Evolutionary conservation across 1,140 invertebrate genomes (phyloP).

Genomic region (Procambarus clarkii): DNA sequence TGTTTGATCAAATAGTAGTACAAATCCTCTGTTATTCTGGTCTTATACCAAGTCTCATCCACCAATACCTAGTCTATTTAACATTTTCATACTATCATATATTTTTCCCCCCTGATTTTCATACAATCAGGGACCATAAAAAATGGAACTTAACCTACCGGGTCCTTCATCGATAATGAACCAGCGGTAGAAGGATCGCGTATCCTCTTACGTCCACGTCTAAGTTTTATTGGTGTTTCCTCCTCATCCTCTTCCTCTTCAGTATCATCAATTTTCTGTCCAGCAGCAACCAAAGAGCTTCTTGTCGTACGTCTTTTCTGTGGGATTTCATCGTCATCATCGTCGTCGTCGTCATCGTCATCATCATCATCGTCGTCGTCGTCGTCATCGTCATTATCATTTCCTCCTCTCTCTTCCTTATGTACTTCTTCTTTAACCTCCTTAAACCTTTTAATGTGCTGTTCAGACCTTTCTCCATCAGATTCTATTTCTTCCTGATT

Average conservation of each 20-base stretch:
- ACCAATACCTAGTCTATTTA: no score
- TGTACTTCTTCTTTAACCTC: background rate
- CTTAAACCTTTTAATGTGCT: constrained; percentile 30
- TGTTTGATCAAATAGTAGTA: no score
- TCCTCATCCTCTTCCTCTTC: constrained; percentile 51
- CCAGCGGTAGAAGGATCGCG: constrained; percentile 16
- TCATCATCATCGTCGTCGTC: background rate
- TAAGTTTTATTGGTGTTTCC: constrained; percentile 3
- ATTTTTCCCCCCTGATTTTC: background rate
- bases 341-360: constrained; percentile 3
- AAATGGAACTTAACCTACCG: background rate
- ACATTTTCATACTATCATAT: no score
- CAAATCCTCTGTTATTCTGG: no score
- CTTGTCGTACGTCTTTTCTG: constrained; percentile 40
- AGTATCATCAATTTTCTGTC: constrained; percentile 39
- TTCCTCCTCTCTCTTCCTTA: background rate
- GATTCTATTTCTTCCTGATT: constrained; percentile 13
- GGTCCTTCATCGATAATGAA: constrained; percentile 2
- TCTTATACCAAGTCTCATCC: no score
- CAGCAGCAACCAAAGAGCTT: constrained; percentile 16
- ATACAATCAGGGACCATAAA: background rate
- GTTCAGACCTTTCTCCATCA: constrained; percentile 1
- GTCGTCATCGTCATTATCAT: constrained; percentile 9
- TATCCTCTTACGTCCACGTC: background rate
- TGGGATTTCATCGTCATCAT: constrained; percentile 35